These are phyloP conservation scores for Spongia lamella DNA, from an alignment of 37 sponge, comb jelly and placozoan genomes.

Conservation along the genomic window DNA sequence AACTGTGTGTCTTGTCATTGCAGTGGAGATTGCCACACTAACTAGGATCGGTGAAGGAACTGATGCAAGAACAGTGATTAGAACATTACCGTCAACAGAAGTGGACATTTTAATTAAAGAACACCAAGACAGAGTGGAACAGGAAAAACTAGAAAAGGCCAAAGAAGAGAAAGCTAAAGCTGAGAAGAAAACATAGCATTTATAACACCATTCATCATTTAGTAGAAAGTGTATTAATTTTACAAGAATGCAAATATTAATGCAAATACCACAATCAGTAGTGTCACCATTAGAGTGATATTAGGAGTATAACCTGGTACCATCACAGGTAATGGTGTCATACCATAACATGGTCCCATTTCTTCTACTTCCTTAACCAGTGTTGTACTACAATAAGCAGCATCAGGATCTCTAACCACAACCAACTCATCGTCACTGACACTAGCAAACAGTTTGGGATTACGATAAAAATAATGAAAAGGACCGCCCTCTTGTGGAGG, in stretches of 20 bases:
- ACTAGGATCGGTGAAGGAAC: conserved; percentile 57
- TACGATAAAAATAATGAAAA: conserved; percentile 11
- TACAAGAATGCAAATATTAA: too few relatives aligned
- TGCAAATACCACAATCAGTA: too few relatives aligned
- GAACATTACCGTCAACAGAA: conserved; percentile 66
- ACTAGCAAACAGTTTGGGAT: neutral
- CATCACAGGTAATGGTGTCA: neutral
- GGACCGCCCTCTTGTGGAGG: conserved; percentile 61
- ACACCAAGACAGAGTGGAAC: conserved; percentile 64
- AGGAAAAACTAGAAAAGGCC: conserved; percentile 58
- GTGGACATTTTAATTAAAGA: conserved; percentile 66
- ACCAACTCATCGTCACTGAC: too few relatives aligned
- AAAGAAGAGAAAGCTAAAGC: conserved; percentile 40
- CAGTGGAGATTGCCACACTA: conserved; percentile 93
- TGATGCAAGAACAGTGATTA: conserved; percentile 65
- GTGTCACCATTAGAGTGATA: too few relatives aligned
- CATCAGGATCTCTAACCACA: too few relatives aligned
- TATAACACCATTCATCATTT: too few relatives aligned
- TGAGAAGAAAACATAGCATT: conserved; percentile 1
- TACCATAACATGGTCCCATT: conserved; percentile 1
- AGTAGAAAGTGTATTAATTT: too few relatives aligned
- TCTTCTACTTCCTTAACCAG: neutral
- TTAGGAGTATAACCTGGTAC: too few relatives aligned
- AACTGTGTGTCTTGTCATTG: neutral
- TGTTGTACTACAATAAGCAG: too few relatives aligned